A percentile compares a stretch with the other conserved stretches of the same genome.
phyloP scores from a whole-genome alignment of 2,113 vertebrate species.

The Amia ocellicauda region DNA sequence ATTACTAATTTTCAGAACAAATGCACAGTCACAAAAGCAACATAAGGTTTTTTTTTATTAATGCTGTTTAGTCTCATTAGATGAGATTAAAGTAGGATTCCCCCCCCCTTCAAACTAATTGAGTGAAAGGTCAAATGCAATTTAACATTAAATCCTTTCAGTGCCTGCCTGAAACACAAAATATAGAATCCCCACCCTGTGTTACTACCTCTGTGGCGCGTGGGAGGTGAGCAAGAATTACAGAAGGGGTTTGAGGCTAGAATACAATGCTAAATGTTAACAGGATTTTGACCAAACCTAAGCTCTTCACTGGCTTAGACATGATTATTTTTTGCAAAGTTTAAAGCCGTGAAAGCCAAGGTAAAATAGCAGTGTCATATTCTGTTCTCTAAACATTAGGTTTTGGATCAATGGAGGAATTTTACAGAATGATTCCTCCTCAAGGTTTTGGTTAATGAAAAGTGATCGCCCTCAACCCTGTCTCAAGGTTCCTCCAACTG shows the following conservation, averaged over 20 bases:
- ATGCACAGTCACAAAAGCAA: constrained; percentile 45
- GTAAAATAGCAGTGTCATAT: neutral
- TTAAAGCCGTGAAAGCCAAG: neutral
- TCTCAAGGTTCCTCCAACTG: constrained; percentile 26
- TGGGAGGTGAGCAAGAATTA: neutral
- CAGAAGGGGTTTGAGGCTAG: no score
- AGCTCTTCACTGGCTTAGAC: neutral
- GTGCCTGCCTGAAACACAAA: constrained; percentile 35
- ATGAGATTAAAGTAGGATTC: constrained; percentile 50
- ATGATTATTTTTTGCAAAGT: neutral
- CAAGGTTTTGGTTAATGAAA: neutral
- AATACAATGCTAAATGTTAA: no score
- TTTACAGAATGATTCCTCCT: neutral
- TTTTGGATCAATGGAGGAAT: neutral
- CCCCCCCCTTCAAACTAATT: constrained; percentile 30
- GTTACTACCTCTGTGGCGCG: neutral
- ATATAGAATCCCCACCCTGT: neutral
- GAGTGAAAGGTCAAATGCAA: constrained; percentile 47
- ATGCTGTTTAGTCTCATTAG: constrained; percentile 38
- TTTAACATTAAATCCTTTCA: constrained; percentile 49
- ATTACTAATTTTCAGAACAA: constrained; percentile 65
- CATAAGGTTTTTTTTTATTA: constrained; percentile 46
- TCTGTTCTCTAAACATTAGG: neutral
- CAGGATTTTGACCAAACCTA: no score
- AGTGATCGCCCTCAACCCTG: neutral